Percentiles rank a stretch among this genome's conserved stretches.
Evolutionary conservation across 2,888 invertebrate genomes (phyloP).

Genomic region (Neria commutata): DNA sequence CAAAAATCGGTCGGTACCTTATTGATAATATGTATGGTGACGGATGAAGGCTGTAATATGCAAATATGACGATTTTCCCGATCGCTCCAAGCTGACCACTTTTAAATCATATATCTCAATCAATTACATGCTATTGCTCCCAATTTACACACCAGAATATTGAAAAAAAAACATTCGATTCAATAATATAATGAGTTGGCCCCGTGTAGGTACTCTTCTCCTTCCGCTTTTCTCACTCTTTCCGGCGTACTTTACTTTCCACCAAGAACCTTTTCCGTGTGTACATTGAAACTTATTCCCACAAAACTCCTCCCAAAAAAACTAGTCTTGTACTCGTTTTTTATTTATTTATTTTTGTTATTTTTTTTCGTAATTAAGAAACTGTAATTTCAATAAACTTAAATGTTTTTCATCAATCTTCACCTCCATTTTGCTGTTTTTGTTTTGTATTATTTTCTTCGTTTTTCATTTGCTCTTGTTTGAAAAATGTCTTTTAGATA

Average conservation of each 20-base stretch:
- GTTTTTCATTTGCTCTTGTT: slow-evolving; percentile 4
- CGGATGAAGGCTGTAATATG: no score
- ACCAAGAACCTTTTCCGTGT: no score
- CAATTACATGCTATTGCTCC: no score
- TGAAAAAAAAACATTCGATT: no score
- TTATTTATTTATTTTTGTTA: slow-evolving; percentile 30
- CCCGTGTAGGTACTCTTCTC: background rate
- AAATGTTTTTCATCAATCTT: slow-evolving; percentile 58
- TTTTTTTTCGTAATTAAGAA: slow-evolving; percentile 62
- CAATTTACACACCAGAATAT: no score
- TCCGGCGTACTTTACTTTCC: no score
- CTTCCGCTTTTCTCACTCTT: background rate
- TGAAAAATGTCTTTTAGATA: slow-evolving; percentile 31
- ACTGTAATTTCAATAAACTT: slow-evolving; percentile 64
- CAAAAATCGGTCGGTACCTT: no score
- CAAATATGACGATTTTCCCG: no score
- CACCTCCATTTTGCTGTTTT: slow-evolving; percentile 45
- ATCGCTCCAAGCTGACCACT: no score
- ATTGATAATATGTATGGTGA: no score
- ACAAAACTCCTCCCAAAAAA: background rate
- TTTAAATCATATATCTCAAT: no score
- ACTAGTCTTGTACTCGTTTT: background rate
- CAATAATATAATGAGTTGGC: background rate
- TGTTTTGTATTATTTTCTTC: background rate
- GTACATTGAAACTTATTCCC: background rate